A percentile compares a stretch with the other conserved stretches of the same genome.
Evolutionary conservation across 2,113 vertebrate species (phyloP).

Genomic region (Apodemus sylvaticus): DNA sequence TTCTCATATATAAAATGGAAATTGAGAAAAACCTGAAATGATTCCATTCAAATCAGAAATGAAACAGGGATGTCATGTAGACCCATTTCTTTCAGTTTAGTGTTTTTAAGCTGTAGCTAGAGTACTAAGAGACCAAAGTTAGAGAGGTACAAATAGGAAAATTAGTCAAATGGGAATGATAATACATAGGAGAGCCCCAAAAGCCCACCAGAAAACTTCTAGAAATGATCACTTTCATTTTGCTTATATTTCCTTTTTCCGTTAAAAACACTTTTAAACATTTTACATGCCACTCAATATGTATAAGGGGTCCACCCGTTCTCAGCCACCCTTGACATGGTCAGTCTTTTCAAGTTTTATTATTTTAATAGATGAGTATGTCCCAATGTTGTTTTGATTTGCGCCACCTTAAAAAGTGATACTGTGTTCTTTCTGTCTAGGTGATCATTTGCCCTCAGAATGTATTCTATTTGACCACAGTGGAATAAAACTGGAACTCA

Average conservation of each 20-base stretch:
- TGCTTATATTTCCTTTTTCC: background rate
- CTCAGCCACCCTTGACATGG: background rate
- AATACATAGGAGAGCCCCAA: background rate
- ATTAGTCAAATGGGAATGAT: background rate
- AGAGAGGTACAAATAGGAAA: background rate
- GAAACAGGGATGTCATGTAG: background rate
- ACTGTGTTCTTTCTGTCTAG: background rate
- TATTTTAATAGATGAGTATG: background rate
- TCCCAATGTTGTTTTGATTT: background rate
- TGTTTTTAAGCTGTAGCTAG: background rate
- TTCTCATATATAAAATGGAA: background rate
- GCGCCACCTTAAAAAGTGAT: background rate
- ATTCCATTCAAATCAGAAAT: background rate
- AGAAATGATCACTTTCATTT: background rate
- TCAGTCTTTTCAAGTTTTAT: background rate
- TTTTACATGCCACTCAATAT: background rate
- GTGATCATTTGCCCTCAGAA: background rate
- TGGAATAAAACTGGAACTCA: background rate
- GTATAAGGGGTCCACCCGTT: background rate
- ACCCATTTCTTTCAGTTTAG: background rate
- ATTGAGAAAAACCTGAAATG: background rate
- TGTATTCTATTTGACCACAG: background rate
- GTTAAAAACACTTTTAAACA: background rate
- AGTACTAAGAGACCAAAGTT: background rate
- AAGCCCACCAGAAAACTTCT: background rate